Conservation (phyloP, 2,797 vertebrate genomes). For the Tragopan temminckii region DNA sequence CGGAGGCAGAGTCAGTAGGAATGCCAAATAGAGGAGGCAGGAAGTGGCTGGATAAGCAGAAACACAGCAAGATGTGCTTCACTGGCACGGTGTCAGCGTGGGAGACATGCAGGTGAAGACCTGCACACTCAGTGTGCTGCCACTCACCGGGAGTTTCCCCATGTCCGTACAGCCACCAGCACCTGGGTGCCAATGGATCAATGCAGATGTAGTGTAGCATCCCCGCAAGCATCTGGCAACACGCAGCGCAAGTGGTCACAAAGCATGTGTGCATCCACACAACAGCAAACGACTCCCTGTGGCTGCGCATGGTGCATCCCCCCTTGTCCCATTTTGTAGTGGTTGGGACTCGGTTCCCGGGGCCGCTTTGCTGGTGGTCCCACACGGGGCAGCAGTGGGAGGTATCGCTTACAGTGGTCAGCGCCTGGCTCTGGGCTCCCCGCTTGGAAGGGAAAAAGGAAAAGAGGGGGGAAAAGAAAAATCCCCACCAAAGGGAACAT, state of each 20-base stretch:
- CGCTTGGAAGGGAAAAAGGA: not conserved
- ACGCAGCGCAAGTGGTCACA: not conserved
- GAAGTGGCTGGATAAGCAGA: not conserved
- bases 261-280: rapidly evolving
- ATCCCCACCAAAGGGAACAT: conserved; percentile 9
- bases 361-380: conserved; percentile 21
- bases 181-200: conserved; percentile 15
- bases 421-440: not conserved
- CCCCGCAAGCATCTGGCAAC: not conserved
- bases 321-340: not conserved
- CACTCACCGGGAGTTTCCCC: not conserved
- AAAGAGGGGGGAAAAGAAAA: not conserved
- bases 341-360: not conserved
- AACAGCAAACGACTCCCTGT: rapidly evolving
- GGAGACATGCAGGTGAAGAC: not conserved
- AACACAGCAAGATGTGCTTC: not conserved
- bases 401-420: conserved; percentile 44
- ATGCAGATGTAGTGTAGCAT: not conserved
- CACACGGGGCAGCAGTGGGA: not conserved
- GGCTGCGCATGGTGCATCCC: not conserved
- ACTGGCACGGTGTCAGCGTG: rapidly evolving
- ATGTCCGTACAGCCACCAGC: not conserved
- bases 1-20: not conserved
- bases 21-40: not conserved
- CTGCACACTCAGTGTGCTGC: not conserved